Evolutionary conservation across 2,888 invertebrate genomes (phyloP), one percentile per base, ranked within the genome.

Genomic region (Pyrgus malvae): DNA sequence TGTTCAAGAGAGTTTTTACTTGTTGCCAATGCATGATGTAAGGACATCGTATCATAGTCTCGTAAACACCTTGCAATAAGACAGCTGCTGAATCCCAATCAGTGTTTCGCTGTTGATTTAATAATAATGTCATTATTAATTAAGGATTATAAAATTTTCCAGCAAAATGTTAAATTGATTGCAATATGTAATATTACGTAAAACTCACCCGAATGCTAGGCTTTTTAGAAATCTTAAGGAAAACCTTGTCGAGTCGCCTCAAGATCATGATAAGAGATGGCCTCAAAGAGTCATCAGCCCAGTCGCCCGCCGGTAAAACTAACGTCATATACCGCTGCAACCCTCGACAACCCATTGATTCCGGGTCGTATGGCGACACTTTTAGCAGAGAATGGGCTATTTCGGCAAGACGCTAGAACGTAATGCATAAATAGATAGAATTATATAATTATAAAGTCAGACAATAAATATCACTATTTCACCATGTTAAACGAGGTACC

Each of bases 81-180:
- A 96, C 96, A 40, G 98, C 97, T 0, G 99, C 98, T 0, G 99
- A 98, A 73, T 97, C 97, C 99, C 99, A 99, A 74, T 99, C 98
- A 0, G 97, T 97, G 64, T 98, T 97, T 68, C 98, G 92, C 95
- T 97, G 80, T 37, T n/a, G n/a, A n/a, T n/a, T n/a, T n/a, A n/a
- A 84, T 23, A 21, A 41, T 27, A 19, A 16, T 14, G 2, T 41
- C 14, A 23, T 23, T 4, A 3, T 14, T 27, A n/a, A n/a, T n/a
- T n/a, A n/a, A n/a, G n/a, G n/a, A n/a, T n/a, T n/a, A n/a, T n/a
- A n/a, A n/a, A n/a, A n/a, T n/a, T n/a, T n/a, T n/a, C n/a, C n/a
- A n/a, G n/a, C n/a, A n/a, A n/a, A n/a, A n/a, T n/a, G n/a, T n/a
- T n/a, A n/a, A n/a, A n/a, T n/a, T n/a, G n/a, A n/a, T n/a, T n/a